Conservation (phyloP, 2,113 vertebrate species). For the Rousettus leschenaultii region DNA sequence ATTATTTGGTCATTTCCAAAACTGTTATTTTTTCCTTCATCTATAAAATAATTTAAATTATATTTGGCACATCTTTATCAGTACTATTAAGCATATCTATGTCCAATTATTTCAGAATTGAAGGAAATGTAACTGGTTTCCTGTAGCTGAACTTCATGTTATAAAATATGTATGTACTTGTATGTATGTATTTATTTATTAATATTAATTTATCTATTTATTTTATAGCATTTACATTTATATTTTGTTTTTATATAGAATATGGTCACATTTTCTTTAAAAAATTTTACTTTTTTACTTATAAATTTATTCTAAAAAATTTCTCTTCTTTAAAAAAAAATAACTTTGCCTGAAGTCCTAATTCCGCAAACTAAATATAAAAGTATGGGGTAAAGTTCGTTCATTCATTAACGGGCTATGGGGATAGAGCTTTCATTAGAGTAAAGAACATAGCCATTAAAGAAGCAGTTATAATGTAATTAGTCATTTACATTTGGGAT, state of each 20-base stretch:
- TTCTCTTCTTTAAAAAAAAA: neutral
- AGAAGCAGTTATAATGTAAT: neutral
- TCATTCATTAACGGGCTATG: neutral
- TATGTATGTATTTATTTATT: neutral
- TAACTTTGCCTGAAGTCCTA: neutral
- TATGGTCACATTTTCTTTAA: neutral
- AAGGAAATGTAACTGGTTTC: neutral
- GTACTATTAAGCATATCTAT: neutral
- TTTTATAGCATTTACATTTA: neutral
- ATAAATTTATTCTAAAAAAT: neutral
- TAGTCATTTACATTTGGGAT: neutral
- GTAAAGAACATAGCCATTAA: neutral
- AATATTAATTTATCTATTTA: neutral
- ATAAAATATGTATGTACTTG: neutral
- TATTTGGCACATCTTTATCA: neutral
- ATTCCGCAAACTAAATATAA: neutral
- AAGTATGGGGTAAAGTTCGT: rapidly evolving
- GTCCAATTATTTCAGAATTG: neutral
- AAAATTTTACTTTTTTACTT: neutral
- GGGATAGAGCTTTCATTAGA: neutral
- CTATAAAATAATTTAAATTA: neutral
- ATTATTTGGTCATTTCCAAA: neutral
- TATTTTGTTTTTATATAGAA: neutral
- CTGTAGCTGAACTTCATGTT: neutral
- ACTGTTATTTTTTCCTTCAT: neutral